These are phyloP conservation scores for Buceros bicornis DNA, from an alignment of 2,797 vertebrate genomes.

Conservation along the genomic window DNA sequence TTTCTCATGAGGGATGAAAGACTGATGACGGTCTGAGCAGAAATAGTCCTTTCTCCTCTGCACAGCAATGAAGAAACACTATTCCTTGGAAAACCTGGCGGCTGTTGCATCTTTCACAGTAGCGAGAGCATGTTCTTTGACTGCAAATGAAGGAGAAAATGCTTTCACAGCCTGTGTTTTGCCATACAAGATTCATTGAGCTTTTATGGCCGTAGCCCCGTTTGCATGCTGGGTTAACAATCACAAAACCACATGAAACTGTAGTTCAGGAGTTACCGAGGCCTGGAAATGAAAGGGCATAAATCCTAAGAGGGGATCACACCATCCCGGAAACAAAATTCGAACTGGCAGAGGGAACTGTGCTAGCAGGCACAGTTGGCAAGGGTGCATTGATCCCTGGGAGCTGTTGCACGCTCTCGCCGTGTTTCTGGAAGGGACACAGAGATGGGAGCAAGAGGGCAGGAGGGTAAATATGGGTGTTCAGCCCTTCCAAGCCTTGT, in stretches of 20 bases:
- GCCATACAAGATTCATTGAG: constrained; percentile 76
- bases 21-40: neutral
- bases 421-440: neutral
- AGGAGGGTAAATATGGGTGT: neutral
- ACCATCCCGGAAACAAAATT: constrained; percentile 67
- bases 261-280: constrained; percentile 78
- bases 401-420: neutral
- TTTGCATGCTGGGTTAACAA: constrained; percentile 82
- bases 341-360: constrained; percentile 54
- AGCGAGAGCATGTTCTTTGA: constrained; percentile 66
- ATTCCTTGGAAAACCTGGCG: constrained; percentile 70
- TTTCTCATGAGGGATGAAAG: neutral
- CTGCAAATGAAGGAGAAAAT: constrained; percentile 82
- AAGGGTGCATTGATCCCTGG: constrained; percentile 20
- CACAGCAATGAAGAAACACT: constrained; percentile 50
- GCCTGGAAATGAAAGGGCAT: constrained; percentile 80
- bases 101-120: constrained; percentile 37
- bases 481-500: neutral
- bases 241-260: constrained; percentile 81
- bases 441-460: neutral
- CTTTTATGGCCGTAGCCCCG: constrained; percentile 71
- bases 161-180: constrained; percentile 59
- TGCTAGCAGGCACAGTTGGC: neutral
- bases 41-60: constrained; percentile 53
- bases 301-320: constrained; percentile 70